phyloP scores from a whole-genome alignment of 2,797 vertebrate genomes.

The Streptopelia turtur region DNA sequence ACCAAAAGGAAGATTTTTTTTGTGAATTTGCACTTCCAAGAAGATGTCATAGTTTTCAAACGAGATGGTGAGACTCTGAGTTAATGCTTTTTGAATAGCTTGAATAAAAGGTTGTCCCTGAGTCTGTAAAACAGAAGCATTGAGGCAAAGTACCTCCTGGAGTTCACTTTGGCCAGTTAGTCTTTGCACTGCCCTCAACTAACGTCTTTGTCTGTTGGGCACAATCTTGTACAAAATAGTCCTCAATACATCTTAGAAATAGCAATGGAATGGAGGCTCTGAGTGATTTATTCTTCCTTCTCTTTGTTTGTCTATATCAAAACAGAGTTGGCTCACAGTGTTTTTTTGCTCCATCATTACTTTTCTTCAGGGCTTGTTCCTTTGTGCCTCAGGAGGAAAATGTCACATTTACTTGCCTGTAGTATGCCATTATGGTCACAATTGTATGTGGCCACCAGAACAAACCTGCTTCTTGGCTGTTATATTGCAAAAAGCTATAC shows the following conservation, averaged over 20 bases:
- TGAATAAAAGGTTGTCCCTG: slow-evolving; percentile 37
- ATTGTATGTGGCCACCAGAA: not conserved
- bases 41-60: slow-evolving; percentile 66
- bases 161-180: slow-evolving; percentile 36
- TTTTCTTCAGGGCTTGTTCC: not conserved
- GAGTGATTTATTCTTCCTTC: slow-evolving; percentile 25
- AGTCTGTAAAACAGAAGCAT: slow-evolving; percentile 56
- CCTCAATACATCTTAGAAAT: slow-evolving; percentile 40
- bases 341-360: not conserved
- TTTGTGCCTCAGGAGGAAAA: slow-evolving; percentile 12
- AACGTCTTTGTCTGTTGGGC: slow-evolving; percentile 26
- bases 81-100: slow-evolving; percentile 63
- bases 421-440: not conserved
- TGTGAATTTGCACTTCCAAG: slow-evolving; percentile 59
- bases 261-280: not conserved
- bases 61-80: slow-evolving; percentile 37
- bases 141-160: slow-evolving; percentile 45
- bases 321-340: not conserved
- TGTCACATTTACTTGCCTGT: not conserved
- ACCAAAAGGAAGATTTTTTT: slow-evolving; percentile 57
- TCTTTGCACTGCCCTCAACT: slow-evolving; percentile 34
- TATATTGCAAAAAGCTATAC: not conserved
- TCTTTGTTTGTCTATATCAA: slow-evolving; percentile 15
- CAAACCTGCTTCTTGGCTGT: not conserved
- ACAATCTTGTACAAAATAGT: slow-evolving; percentile 14